Base-by-base conservation (phyloP, 2,888 invertebrate genomes). In the Anoncus sp. region DNA sequence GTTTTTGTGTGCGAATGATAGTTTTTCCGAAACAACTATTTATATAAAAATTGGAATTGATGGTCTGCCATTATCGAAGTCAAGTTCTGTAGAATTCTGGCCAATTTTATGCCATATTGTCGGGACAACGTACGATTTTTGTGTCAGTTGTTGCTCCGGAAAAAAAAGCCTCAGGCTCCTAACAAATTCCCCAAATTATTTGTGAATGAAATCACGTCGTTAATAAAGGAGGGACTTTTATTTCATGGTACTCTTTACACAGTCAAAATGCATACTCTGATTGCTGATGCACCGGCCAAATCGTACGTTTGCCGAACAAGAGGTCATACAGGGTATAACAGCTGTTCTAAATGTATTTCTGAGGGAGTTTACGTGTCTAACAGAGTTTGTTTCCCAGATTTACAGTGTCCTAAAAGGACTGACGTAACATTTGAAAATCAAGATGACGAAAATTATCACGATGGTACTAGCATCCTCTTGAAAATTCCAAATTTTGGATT, bases 11-110 rank as follows among this genome's bases (percentile, higher is more conserved):
- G 16, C 24, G n/a, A 43, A 45, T 60, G 4, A 27, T 27, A 10
- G 3, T 27, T 45, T 45, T 22, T n/a, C 45, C 6, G 60, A 45
- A 45, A 45, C 43, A 9, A 27, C 9, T 2, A 60, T 60, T 24
- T n/a, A 12, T 10, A 16, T 60, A 27, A 24, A 60, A 60, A 60
- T 60, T 27, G 60, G 60, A 7, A 27, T 45, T 45, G 60, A 60
- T 45, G 60, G 60, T 18, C 16, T 60, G 16, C 45, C 60, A 3
- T 24, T 60, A 3, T 60, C 27, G 5, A 60, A 43, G 5, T 60
- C 60, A 16, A 27, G 60, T 38, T 45, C 45, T 4, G 5, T 24
- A 4, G 35, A 60, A 27, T 27, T 60, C 16, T 60, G 60, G 60
- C 60, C 60, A 7, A 60, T 60, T 45, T 45, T 60, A 60, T 60